phyloP scores from a whole-genome alignment of 2,113 vertebrate genomes.

The Corythornis madagascariensis region DNA sequence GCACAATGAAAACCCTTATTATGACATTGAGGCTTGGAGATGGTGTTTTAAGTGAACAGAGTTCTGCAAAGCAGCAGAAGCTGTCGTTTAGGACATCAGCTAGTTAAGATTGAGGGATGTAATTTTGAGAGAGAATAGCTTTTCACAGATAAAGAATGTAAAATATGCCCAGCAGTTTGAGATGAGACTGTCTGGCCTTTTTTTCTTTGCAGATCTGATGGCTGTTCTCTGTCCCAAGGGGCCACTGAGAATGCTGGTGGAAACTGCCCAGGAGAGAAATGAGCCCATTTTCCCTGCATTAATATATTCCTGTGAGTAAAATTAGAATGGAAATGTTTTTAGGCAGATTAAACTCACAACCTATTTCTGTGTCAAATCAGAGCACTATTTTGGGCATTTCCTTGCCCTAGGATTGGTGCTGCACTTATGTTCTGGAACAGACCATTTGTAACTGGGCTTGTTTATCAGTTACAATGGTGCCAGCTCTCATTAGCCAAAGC shows the following conservation, averaged over 20 bases:
- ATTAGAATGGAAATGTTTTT: not conserved
- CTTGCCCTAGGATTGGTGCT: not conserved
- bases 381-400: not conserved
- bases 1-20: not conserved
- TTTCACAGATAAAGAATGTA: not conserved
- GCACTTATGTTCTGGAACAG: not conserved
- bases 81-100: not conserved
- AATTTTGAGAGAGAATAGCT: not conserved
- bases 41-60: constrained; percentile 1
- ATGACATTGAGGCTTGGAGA: not conserved
- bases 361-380: not conserved
- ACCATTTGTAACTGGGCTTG: not conserved
- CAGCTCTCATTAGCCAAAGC: not conserved
- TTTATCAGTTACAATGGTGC: not conserved
- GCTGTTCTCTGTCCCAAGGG: constrained; percentile 95
- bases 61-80: not conserved
- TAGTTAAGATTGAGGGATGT: not conserved
- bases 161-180: not conserved
- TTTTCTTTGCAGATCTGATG: constrained; percentile 85
- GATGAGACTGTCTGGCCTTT: not conserved
- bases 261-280: constrained; percentile 96
- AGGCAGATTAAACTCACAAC: not conserved
- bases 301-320: constrained; percentile 95
- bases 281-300: constrained; percentile 97
- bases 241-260: constrained; percentile 93